Base-by-base conservation (phyloP, 2,888 invertebrate species). In the Pammene aurita region DNA sequence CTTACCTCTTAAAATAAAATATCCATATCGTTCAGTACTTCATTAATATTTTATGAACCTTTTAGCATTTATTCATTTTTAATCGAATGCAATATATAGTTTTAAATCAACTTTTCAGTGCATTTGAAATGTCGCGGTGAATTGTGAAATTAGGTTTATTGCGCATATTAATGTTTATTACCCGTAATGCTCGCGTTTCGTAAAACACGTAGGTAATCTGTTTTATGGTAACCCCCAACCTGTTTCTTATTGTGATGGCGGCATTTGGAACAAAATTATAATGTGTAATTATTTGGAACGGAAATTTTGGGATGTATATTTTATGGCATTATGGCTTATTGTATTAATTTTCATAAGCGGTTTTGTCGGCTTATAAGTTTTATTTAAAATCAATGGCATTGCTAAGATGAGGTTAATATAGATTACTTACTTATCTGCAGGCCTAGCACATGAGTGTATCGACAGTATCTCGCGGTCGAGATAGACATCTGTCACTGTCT, bases 131-230 rank as follows among this genome's bases (percentile, higher is more conserved):
- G 60, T 60, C 60, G 55, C 18, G 58, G 44, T 58, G 54, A 60
- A 65, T 65, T 60, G 57, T 60, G 41, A 65, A 69, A 69, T 65
- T 65, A 60, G 69, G 69, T 69, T 67, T 65, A 69, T 48, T 58
- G 55, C 65, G 58, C 58, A 65, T 69, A 69, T 69, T 64, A 69
- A 65, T 60, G 46, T 69, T 69, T 69, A 69, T 60, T 65, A 41
- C 14, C 34, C 35, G 54, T 69, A 69, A 65, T 69, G 69, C 48
- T 65, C 38, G 68, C 46, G 69, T 65, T 69, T 48, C 60, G 44
- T 54, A 55, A 64, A 69, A 63, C 54, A 54, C 16, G 69, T 69
- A 26, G 26, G 26, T 26, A 65, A 65, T 69, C 52, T 55, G 41
- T 65, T 69, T 69, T 55, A 69, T 48, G 41, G 48, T 54, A 48